A percentile compares a stretch with the other conserved stretches of the same genome.
Conservation (phyloP, 2,113 vertebrate species). For the Eonycteris spelaea region DNA sequence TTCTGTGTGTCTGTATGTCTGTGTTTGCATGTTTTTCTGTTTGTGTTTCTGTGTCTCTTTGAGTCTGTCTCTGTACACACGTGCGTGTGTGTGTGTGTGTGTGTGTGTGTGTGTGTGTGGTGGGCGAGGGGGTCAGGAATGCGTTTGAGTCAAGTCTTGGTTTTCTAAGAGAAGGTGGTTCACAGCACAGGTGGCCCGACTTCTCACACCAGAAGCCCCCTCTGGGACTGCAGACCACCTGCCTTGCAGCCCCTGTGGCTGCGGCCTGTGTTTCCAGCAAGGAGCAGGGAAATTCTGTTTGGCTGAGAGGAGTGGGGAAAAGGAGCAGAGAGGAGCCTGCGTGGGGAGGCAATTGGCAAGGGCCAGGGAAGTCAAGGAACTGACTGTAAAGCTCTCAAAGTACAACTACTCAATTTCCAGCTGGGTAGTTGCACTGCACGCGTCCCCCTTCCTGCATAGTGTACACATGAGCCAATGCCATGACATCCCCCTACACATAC, state of each 20-base stretch:
- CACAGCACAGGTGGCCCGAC: neutral
- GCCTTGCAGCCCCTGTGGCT: rapidly evolving
- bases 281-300: neutral
- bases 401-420: neutral
- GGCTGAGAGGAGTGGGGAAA: neutral
- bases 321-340: neutral
- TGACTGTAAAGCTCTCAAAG: neutral
- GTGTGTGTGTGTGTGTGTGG: too few relatives aligned
- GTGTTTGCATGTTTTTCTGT: neutral
- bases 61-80: neutral
- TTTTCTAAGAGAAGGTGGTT: neutral
- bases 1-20: neutral
- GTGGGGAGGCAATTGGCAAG: neutral
- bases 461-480: rapidly evolving
- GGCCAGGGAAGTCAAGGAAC: neutral
- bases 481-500: rapidly evolving
- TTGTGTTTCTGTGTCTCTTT: neutral
- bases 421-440: rapidly evolving
- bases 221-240: neutral
- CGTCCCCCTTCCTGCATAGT: rapidly evolving
- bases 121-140: neutral
- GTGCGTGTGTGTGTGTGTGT: neutral
- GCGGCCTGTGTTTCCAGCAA: neutral
- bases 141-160: too few relatives aligned
- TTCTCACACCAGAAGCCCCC: neutral